Base-by-base conservation (phyloP, 2,797 vertebrate species). In the Toxotes lorentzi region DNA sequence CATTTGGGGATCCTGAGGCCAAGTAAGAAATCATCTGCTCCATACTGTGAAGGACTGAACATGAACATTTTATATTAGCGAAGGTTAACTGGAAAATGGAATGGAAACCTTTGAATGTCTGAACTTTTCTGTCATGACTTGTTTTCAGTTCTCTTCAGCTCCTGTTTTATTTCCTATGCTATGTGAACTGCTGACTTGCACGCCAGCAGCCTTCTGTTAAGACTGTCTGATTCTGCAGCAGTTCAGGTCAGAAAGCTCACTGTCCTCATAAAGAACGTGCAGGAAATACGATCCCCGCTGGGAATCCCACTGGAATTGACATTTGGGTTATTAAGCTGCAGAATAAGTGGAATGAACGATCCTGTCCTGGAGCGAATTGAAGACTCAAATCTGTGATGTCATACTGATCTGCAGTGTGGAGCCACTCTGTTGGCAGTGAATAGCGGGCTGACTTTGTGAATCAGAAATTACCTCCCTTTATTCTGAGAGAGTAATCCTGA, bases 351-450 rank as follows among this genome's bases (percentile, higher is more conserved):
- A 81, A 63, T 78, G 48, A 79, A 73, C 1, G 17, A 65, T 57
- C 79, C 34, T 48, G 51, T 69, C 75, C 62, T 12, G 23, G 63
- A 70, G 65, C 71, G 48, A 79, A 64, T 17, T 16, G 32, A 74
- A 60, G 74, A 56, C 78, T 76, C n/a, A 34, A 60, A 59, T 70
- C 57, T 77, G 82, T 80, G 80, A 84, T 80, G 82, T 83, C 70
- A 63, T 30, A 21, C 65, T 82, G 87, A 89, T 89, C 61, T 77
- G 78, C 69, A 30, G 78, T 1, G 0, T 7, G 38, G 53, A 75
- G 40, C 73, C 5, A 5, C 24, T 78, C 40, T 63, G 40, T 13
- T 66, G 27, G 66, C 17, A 48, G 62, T 32, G 56, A 80, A 69
- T 41, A 72, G 50, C 66, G n/a, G 38, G 47, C 68, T 64, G 76